Evolutionary conservation across 2,888 invertebrate genomes (phyloP), one percentile per base, ranked within the genome.

Genomic region (Drosophila paranaensis): DNA sequence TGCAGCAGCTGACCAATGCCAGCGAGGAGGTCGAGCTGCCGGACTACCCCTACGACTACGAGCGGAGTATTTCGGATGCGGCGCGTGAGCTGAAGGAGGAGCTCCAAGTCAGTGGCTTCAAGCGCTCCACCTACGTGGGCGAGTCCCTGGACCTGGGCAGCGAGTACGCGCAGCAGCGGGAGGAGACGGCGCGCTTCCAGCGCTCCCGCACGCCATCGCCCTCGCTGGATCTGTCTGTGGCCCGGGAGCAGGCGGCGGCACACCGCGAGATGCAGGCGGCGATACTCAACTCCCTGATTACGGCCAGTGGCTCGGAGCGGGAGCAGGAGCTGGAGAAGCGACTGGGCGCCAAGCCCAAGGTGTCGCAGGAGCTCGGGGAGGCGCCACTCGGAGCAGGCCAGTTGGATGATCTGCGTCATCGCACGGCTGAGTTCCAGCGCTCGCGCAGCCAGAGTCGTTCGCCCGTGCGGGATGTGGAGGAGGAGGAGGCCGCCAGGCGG

Each of bases 51-150:
- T 53, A 78, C 0, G 86, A 88, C 42, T 91, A 91, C 53, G 88
- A 90, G 14, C 90, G 93, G 6, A 90, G 89, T 0, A 78, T 90
- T 4, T 92, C 92, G 0, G 90, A 87, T 25, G 90, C 90, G 58
- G 88, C 89, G 64, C 75, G 84, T 2, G 91, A 92, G 43, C 79
- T 93, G 3, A 90, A 90, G 39, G 79, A 87, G 2, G 91, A 92
- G 58, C 71, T 90, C 0, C 4, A 89, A 9, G 78, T 84, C 2
- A 89, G 85, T 5, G 87, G 82, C 0, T 92, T 91, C 14, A 91
- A 92, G 60, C 87, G 93, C 1, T 93, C 93, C n/a, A 92, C 91
- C 0, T 92, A 92, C 48, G 92, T 91, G 0, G 93, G 92, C 0
- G 92, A 92, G 45, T 93, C 93, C 0, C 60, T 91, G 60, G 93